Evolutionary conservation across 2,888 invertebrate species (phyloP), one percentile per base, ranked within the genome.

Genomic region (Lapara coniferarum): DNA sequence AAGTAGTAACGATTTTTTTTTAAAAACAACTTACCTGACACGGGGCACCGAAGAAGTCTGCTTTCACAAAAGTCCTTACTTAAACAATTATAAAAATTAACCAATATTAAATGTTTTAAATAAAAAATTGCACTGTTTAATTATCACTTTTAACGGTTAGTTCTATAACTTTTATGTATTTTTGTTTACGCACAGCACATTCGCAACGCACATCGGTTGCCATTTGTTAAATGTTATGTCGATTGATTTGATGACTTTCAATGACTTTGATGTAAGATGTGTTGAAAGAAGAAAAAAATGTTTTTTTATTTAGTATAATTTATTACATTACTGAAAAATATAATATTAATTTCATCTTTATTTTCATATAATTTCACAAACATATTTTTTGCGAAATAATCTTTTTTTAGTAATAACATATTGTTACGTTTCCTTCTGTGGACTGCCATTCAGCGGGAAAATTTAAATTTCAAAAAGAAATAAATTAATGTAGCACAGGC

Each of bases 211-310:
- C 55, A 58, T 68, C 37, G 37, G 58, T 58, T 58, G 58, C 72
- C 68, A 72, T 68, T 68, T 73, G 68, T n/a, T n/a, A n/a, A n/a
- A n/a, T n/a, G n/a, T 72, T 75, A 72, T 71, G 58, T 78, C 81
- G 75, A 82, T 79, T 80, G 79, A 80, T 78, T 82, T 78, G 79
- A 79, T 80, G 58, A n/a, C n/a, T n/a, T n/a, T n/a, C n/a, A n/a
- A n/a, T n/a, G n/a, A n/a, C n/a, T n/a, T n/a, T n/a, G n/a, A n/a
- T n/a, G n/a, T n/a, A 58, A 10, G 57, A 58, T 51, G 68, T n/a
- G 66, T 63, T 49, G 63, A 63, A 63, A 63, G 63, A 46, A 16
- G 19, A 63, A 10, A 63, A 63, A 63, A 63, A 63, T 19, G 19
- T 1, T 37, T 37, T 37, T 37, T 37, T 7, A 37, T 7, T 37